Base-by-base conservation (phyloP, 2,113 vertebrate genomes). In the Tychaedon coryphoeus region DNA sequence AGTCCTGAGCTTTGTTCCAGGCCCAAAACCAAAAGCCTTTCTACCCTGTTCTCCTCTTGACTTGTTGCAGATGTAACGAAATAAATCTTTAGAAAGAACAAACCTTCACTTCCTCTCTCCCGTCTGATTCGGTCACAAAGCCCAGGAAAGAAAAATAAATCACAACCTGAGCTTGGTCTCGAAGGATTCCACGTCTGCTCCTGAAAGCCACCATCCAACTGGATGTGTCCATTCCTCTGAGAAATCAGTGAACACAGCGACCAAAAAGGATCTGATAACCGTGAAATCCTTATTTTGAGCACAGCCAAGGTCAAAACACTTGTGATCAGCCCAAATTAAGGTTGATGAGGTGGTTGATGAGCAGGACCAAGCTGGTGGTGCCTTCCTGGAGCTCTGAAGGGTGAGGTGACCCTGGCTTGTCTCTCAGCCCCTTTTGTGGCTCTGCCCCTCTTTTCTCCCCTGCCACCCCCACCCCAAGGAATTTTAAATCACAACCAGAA, bases 61-160 rank as follows among this genome's bases (percentile, higher is more conserved):
- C 82, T 93, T 96, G 95, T 95, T 96, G 93, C 96, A 95, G 88
- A 95, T 96, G 91, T 93, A 95, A 88, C 5, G 75, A 97, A 97
- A 94, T 93, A 94, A 96, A 97, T 95, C 92, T 96, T 96, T 26
- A 87, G 79, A 93, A 95, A 96, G 97, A 96, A 95, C 93, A 95
- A 97, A 95, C 95, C 93, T 97, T 91, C 93, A 64, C 61, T 95
- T 95, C 95, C 95, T 92, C 86, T 86, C 92, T 92, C 76, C 51
- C 5, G 2, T 42, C 75, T 79, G 71, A 94, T 95, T 94, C 62
- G 56, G 82, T 93, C 94, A 53, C 92, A 96, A 94, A 92, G 25
- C 76, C 77, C 87, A 93, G 86, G 91, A 93, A 97, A 97, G 95
- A 97, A 97, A 97, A 96, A 97, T 97, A 97, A 97, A 97, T 96